Evolutionary conservation across 2,113 vertebrate genomes (phyloP), one percentile per base, ranked within the genome.

Genomic region (Pelodiscus sinensis): DNA sequence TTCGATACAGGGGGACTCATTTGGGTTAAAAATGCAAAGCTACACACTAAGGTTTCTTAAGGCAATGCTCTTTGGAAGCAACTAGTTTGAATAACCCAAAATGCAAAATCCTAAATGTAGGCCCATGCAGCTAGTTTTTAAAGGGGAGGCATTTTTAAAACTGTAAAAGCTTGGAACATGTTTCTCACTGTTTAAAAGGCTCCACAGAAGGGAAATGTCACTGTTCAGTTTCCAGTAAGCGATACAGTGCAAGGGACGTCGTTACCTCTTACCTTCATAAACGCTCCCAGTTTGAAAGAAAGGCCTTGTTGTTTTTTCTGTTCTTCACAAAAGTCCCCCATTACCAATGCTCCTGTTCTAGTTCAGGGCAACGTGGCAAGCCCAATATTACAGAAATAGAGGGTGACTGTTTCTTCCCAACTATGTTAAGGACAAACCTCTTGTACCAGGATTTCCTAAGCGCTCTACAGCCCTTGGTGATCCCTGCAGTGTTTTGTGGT

Each of bases 351-450:
- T 1, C 0, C 6, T 12, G 8, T 8, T 58, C 31, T 86, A 1
- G 2, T 6, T 62, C 62, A 55, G 82, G 92, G 60, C 60, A n/a
- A 13, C 24, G 22, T 13, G 1, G 56, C 35, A 31, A 8, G 0
- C 8, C n/a, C 1, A 0, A 5, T 7, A 13, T n/a, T 44, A 73
- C 56, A 11, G 50, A 88, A 22, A 31, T 0, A 19, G 31, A 0
- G 2, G 79, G 0, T 8, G 19, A 44, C 6, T 75, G 55, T 10
- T 68, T 87, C 86, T 68, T 79, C 65, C 90, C 3, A 51, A 51
- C 55, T 54, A 12, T 52, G 29, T 29, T 22, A 3, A 2, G 4
- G 38, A 9, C 27, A 25, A 2, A 2, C 5, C 13, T 31, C 8
- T 73, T 3, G 12, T 15, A 24, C 51, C n/a, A 56, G 51, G 1